phyloP scores from a whole-genome alignment of 2,888 invertebrate genomes.

The Hypercompe scribonia region DNA sequence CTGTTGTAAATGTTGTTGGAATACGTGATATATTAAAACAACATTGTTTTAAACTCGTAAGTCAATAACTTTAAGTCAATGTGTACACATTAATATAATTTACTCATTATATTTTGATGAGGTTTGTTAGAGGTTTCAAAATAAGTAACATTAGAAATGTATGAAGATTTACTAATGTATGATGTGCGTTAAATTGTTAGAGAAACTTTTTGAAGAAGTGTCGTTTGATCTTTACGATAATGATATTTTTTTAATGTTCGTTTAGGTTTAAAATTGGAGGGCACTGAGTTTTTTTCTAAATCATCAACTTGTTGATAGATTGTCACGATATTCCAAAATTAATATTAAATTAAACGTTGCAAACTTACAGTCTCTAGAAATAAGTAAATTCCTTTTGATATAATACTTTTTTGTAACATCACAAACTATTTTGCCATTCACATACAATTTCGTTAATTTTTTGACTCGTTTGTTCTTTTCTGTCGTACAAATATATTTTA shows the following conservation, averaged over 20 bases:
- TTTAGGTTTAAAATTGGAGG: neutral
- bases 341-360: neutral
- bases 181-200: neutral
- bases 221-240: neutral
- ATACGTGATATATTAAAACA: neutral
- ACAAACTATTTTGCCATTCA: too few species aligned
- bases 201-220: neutral
- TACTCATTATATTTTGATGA: neutral
- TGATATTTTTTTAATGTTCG: neutral
- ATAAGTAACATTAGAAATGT: neutral
- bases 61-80: neutral
- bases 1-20: too few species aligned
- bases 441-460: neutral
- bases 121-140: neutral
- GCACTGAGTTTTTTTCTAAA: neutral
- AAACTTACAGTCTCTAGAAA: too few species aligned
- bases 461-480: too few species aligned
- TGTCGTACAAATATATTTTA: too few species aligned
- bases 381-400: too few species aligned
- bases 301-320: neutral
- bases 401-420: too few species aligned
- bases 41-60: neutral
- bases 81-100: neutral
- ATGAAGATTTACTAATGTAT: neutral
- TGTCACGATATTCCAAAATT: neutral